Percentiles rank a stretch among this genome's conserved stretches.
phyloP scores from a whole-genome alignment of 2,113 vertebrate species.

The Salvelinus sp. region DNA sequence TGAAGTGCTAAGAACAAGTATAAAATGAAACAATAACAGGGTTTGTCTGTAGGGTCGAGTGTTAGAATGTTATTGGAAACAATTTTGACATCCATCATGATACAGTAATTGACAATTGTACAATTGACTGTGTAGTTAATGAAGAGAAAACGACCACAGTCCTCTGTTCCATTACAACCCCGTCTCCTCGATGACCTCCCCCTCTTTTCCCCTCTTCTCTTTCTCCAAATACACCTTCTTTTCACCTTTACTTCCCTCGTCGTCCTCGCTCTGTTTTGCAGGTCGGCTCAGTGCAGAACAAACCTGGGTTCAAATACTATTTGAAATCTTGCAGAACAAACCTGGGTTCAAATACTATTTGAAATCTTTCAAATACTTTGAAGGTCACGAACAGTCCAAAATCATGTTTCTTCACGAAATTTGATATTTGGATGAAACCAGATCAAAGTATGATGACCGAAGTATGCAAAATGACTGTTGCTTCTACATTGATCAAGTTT shows the following conservation, averaged over 20 bases:
- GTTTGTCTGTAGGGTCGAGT: background rate
- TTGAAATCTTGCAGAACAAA: no score
- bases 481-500: no score
- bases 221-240: background rate
- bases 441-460: no score
- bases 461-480: no score
- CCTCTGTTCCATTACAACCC: conserved; percentile 16
- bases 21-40: background rate
- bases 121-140: background rate
- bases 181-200: background rate
- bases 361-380: no score
- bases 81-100: background rate
- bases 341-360: no score
- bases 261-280: no score
- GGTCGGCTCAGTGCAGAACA: no score
- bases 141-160: background rate
- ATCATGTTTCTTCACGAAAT: no score
- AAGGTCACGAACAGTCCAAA: no score
- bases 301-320: no score
- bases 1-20: background rate
- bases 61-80: background rate
- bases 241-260: background rate
- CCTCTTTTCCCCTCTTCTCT: background rate
- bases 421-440: no score
- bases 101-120: background rate